phyloP scores from a whole-genome alignment of 1,140 invertebrate genomes.

The Drosophila simulans region DNA sequence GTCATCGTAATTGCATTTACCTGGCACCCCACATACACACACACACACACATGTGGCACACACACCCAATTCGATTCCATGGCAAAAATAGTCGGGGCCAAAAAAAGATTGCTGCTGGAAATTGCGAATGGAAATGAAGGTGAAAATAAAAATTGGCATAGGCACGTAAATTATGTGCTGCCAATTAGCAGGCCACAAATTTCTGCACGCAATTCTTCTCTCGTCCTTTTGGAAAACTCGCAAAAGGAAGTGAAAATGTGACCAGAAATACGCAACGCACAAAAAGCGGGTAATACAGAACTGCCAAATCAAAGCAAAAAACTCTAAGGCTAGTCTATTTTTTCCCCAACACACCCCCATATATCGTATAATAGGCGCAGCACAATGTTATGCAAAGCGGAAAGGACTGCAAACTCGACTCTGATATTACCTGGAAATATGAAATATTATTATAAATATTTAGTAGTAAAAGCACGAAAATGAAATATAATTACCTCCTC shows the following conservation, averaged over 20 bases:
- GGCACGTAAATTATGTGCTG: constrained; percentile 81
- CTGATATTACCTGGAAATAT: background rate
- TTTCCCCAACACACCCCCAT: constrained; percentile 27
- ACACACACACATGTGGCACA: constrained; percentile 9
- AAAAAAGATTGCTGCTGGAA: constrained; percentile 39
- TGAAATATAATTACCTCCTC: background rate
- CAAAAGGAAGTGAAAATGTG: constrained; percentile 60
- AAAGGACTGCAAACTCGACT: background rate
- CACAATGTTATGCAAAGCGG: constrained; percentile 15
- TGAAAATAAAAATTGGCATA: constrained; percentile 76
- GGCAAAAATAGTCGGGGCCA: constrained; percentile 47
- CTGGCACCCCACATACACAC: constrained; percentile 14
- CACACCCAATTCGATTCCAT: background rate
- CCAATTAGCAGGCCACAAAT: constrained; percentile 75
- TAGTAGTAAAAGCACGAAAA: background rate
- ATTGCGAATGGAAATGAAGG: constrained; percentile 48
- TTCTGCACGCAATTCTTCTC: constrained; percentile 60
- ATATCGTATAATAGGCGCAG: constrained; percentile 37
- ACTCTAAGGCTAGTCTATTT: constrained; percentile 30
- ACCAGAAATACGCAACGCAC: constrained; percentile 54
- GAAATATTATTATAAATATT: no score
- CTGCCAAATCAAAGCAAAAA: constrained; percentile 41
- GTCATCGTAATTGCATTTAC: constrained; percentile 65
- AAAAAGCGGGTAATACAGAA: constrained; percentile 21
- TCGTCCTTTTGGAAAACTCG: constrained; percentile 13